Base-by-base conservation (phyloP, 2,888 invertebrate species). In the Lordiphosa fenestrarum region DNA sequence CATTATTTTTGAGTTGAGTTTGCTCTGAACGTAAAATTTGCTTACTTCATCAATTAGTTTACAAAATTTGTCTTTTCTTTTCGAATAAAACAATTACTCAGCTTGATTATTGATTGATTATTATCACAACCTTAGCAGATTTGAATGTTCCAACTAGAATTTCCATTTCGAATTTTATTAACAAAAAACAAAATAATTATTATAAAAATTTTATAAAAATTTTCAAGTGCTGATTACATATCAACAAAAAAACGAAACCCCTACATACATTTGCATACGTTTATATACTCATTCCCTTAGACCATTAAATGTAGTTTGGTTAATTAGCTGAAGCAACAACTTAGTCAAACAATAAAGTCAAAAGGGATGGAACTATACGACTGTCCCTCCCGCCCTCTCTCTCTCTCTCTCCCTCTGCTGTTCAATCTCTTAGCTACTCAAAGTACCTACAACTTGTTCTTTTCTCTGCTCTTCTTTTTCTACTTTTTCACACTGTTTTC, bases 401-500 rank as follows among this genome's bases (percentile, higher is more conserved):
- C 44, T 13, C 19, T 15, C n/a, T 36, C 33, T 47, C 47, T 36
- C 35, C 21, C 35, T 47, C 30, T 30, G 30, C 30, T 30, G 30
- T 9, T 30, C 30, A 44, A 23, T 37, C 71, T 55, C 41, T 30
- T 53, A 61, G 62, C 69, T 71, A 69, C 62, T 62, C 72, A 59
- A 60, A 71, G 66, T 66, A 73, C 70, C 81, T 67, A 69, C 71
- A 74, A 71, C 69, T 65, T 80, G 78, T 81, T 86, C 73, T 88
- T 86, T 86, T 88, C 84, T 87, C 86, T 86, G 85, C 72, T 87
- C 78, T 77, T 82, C 87, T 81, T 83, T 82, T 83, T 72, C 73
- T 64, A 65, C 67, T 67, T 56, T 71, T 78, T 60, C 62, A 63
- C 62, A 46, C 60, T 68, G 57, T 58, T 58, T 56, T 61, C 50